Evolutionary conservation across 2,888 invertebrate genomes (phyloP).

Genomic region (Gandaritis pyraliata): DNA sequence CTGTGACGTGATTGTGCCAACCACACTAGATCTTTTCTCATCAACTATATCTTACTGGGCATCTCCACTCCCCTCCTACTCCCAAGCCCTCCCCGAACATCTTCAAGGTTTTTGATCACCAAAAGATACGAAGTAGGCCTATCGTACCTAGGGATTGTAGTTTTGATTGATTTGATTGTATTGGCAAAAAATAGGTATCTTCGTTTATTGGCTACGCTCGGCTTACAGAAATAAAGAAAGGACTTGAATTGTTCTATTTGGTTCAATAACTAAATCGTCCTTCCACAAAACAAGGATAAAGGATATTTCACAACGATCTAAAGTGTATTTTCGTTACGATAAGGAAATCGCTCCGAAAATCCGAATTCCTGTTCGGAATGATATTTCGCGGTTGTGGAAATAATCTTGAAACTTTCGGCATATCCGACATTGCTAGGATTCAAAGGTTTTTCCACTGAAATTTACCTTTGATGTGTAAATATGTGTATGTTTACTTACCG

Average conservation of each 20-base stretch:
- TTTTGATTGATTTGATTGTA: background rate
- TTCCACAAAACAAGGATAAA: conserved; percentile 22
- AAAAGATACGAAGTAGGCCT: no score
- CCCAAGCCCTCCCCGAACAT: no score
- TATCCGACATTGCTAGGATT: conserved; percentile 37
- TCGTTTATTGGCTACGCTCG: background rate
- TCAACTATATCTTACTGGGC: no score
- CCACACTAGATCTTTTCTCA: no score
- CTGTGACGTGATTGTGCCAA: no score
- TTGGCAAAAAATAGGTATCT: background rate
- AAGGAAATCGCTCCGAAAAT: conserved; percentile 38
- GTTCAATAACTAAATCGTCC: conserved; percentile 25
- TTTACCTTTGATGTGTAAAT: conserved; percentile 37
- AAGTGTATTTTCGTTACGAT: conserved; percentile 37
- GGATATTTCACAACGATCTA: conserved; percentile 38
- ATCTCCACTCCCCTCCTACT: no score
- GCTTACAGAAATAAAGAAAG: conserved; percentile 8
- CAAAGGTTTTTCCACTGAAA: conserved; percentile 36
- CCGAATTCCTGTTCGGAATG: conserved; percentile 32
- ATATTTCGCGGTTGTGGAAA: conserved; percentile 39
- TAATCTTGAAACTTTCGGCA: conserved; percentile 35
- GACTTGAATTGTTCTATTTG: conserved; percentile 14
- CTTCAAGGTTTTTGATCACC: no score
- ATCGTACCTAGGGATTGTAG: no score
- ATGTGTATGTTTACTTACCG: conserved; percentile 7